Percentiles rank a stretch among this genome's conserved stretches.
phyloP scores from a whole-genome alignment of 2,113 vertebrate genomes.

The Grammomys dolichurus region DNA sequence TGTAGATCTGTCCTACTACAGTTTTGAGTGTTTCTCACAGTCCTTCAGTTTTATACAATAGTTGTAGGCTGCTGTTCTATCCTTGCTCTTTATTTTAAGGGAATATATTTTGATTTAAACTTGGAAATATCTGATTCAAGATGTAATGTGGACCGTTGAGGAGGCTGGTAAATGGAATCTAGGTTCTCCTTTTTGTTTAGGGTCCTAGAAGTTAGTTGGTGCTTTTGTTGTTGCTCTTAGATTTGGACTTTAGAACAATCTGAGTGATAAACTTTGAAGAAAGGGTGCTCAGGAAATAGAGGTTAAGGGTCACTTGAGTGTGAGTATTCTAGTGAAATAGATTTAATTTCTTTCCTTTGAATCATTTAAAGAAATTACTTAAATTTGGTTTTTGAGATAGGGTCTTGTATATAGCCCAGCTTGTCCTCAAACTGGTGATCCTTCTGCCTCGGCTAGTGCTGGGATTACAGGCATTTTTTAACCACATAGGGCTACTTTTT shows the following conservation, averaged over 20 bases:
- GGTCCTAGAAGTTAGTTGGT: neutral
- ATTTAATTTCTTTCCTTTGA: neutral
- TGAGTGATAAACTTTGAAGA: neutral
- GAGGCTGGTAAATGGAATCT: neutral
- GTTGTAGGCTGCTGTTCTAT: neutral
- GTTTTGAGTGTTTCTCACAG: neutral
- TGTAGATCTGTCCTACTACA: neutral
- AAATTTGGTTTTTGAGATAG: neutral
- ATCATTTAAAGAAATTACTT: slow-evolving; percentile 8
- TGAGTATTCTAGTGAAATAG: neutral
- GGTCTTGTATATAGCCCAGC: neutral
- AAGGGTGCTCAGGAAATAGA: neutral
- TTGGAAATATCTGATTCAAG: neutral
- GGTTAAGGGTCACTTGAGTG: neutral
- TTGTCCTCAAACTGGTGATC: neutral
- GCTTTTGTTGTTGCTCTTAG: neutral
- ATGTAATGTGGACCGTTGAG: neutral
- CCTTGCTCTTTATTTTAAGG: neutral
- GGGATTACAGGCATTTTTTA: neutral
- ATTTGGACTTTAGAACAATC: neutral
- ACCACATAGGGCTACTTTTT: neutral
- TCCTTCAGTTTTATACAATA: neutral
- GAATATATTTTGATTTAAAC: slow-evolving; percentile 8
- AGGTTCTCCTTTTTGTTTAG: neutral
- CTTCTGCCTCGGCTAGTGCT: neutral